These are phyloP conservation scores for Calliphora vicina DNA, from an alignment of 1,140 invertebrate species.

Conservation along the genomic window DNA sequence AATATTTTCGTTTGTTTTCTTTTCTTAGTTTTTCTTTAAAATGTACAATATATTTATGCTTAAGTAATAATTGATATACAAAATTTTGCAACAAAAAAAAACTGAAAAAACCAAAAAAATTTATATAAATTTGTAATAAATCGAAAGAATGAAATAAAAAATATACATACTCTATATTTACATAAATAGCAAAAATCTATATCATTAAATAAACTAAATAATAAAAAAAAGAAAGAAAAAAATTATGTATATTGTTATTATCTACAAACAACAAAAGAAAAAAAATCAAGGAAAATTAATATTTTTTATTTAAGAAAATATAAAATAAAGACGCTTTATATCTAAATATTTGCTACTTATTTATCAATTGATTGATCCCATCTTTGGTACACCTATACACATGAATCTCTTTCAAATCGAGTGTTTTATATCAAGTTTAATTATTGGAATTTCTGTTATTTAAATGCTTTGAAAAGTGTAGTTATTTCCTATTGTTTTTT, in stretches of 20 bases:
- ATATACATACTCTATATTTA: not conserved
- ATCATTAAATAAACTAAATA: not conserved
- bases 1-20: no score
- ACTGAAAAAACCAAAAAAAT: not conserved
- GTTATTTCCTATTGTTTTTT: no score
- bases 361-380: not conserved
- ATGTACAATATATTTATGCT: slow-evolving; percentile 29
- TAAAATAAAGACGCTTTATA: slow-evolving; percentile 23
- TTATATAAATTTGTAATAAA: not conserved
- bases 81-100: slow-evolving; percentile 23
- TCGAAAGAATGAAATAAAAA: not conserved
- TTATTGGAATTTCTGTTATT: not conserved
- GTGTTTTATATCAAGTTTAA: not conserved
- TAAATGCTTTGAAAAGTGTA: no score
- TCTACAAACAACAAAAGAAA: slow-evolving; percentile 8
- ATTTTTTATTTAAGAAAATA: not conserved
- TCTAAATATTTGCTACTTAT: slow-evolving; percentile 21
- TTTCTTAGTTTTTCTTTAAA: slow-evolving; percentile 17
- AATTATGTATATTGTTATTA: slow-evolving; percentile 22
- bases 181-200: slow-evolving; percentile 4
- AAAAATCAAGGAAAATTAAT: not conserved
- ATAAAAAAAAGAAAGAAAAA: not conserved
- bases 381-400: not conserved
- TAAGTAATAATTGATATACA: slow-evolving; percentile 25
- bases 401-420: not conserved